Evolutionary conservation across 2,113 vertebrate genomes (phyloP), one percentile per base, ranked within the genome.

Genomic region (Onychostoma macrolepis): DNA sequence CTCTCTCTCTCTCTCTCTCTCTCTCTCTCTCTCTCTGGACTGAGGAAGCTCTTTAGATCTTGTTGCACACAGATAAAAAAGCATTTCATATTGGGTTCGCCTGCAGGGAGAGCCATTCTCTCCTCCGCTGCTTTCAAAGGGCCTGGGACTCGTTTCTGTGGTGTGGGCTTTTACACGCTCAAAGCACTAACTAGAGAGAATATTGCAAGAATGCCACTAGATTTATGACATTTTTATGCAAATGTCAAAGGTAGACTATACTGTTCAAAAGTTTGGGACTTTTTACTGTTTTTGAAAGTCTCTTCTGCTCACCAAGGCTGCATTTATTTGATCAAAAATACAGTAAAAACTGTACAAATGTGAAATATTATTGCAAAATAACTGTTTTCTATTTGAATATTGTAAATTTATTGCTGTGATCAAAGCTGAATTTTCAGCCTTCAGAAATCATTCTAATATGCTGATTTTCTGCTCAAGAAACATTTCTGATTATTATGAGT

Each of bases 11-110:
- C 38, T 71, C 56, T 84, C 48, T 85, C 33, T 91, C 67, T 94
- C 33, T 36, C n/a, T 86, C n/a, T 87, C 38, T 69, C 56, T 84
- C 48, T 85, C 33, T 90, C 67, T 94, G 36, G 50, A 36, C 33
- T 41, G 11, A 79, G 50, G 50, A 79, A 79, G 53, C 92, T 53
- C 93, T 80, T 53, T 4, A 65, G 30, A 24, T 79, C 28, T 86
- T 10, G 21, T 13, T 53, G 36, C 36, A 81, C 9, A 80, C 77
- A 80, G 77, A 80, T 80, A 38, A 80, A 80, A 58, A 58, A 58
- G 33, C 53, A 58, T 80, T 61, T 80, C 53, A 61, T 61, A 80
- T n/a, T 38, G 30, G 9, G 28, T 30, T 53, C 1, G 26, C 28
- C 76, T 21, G 76, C 50, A 33, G 30, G 53, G 33, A 21, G 17